Base-by-base conservation (phyloP, 2,888 invertebrate genomes). In the Leptinotarsa tumamoca region DNA sequence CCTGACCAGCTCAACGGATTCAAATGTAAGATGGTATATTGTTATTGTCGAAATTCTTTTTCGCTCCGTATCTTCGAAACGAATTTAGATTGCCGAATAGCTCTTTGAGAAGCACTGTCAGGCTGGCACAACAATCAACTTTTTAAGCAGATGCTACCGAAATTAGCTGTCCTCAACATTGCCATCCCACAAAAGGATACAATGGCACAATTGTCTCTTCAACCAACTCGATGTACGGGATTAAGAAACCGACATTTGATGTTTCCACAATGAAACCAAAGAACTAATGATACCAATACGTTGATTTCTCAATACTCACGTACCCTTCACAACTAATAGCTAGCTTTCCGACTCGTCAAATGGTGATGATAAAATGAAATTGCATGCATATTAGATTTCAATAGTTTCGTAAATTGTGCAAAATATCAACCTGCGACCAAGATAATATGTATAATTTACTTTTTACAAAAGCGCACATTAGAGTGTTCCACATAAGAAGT, bases 401-500 rank as follows among this genome's bases (percentile, higher is more conserved):
- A 74, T 74, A 71, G 71, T 74, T 77, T 74, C 74, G 72, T 67
- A 74, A 74, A 72, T 74, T 74, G 70, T 72, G 56, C 43, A 77
- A 74, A 77, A 75, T 74, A 77, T 56, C 61, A 74, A 70, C 73
- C 73, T 54, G 61, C 72, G 50, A 63, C 23, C 71, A n/a, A 23
- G 14, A 56, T 78, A 76, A 78, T 78, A 68, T 68, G 67, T 78
- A 78, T 78, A 78, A 77, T 78, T 78, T 74, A 61, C 69, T 79
- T 78, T 77, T 80, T 77, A 74, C 63, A 76, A 69, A 74, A 76
- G 61, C 76, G 56, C 67, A 72, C 56, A 78, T 75, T 74, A 75
- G 68, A 58, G 67, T 72, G 75, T 75, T 78, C 75, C 73, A 75
- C 75, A 75, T 78, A 75, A 73, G 71, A 73, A 10, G 56, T 78